Evolutionary conservation across 2,113 vertebrate genomes (phyloP).

Genomic region (Lepisosteus oculatus): DNA sequence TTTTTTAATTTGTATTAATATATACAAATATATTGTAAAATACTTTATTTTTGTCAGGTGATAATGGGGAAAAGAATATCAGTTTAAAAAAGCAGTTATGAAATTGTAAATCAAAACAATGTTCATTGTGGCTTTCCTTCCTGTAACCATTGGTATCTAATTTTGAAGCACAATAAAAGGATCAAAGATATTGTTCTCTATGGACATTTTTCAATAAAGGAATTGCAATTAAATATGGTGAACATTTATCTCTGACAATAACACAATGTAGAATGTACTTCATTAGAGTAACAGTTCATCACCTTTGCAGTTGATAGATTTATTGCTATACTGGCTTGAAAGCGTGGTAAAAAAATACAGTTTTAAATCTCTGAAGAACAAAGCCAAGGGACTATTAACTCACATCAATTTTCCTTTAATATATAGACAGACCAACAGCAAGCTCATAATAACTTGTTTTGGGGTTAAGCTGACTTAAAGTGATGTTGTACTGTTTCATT

Average conservation of each 20-base stretch:
- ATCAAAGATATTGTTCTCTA: neutral
- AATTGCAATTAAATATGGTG: neutral
- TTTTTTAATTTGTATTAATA: too few species aligned
- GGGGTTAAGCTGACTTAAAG: neutral
- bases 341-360: neutral
- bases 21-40: too few species aligned
- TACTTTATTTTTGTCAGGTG: too few species aligned
- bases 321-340: neutral
- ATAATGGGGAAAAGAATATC: too few species aligned
- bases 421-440: neutral
- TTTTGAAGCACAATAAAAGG: neutral
- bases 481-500: neutral
- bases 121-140: too few species aligned
- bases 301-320: neutral
- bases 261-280: neutral
- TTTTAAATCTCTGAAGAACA: constrained; percentile 5
- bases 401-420: neutral
- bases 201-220: neutral
- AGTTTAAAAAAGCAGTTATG: too few species aligned
- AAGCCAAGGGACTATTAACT: constrained; percentile 3
- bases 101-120: too few species aligned
- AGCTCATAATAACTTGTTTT: neutral
- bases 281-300: constrained; percentile 7
- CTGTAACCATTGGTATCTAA: too few species aligned
- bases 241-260: constrained; percentile 7